These are phyloP conservation scores for Euthynnus affinis DNA, from an alignment of 2,797 vertebrate genomes.

Conservation along the genomic window DNA sequence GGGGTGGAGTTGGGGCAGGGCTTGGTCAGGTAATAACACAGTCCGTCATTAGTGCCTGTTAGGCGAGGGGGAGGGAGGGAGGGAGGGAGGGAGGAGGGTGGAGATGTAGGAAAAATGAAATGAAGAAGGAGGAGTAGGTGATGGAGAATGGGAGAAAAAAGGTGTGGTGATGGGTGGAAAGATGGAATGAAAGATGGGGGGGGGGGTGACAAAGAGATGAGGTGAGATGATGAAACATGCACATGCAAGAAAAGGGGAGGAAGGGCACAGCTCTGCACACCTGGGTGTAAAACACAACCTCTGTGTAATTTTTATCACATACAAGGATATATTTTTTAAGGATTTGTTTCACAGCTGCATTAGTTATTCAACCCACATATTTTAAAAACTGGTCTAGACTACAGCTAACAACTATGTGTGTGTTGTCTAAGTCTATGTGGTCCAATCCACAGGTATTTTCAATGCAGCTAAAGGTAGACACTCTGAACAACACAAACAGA, in stretches of 20 bases:
- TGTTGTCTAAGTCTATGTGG: constrained; percentile 27
- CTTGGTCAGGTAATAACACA: constrained; percentile 92
- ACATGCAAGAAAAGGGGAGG: constrained; percentile 72
- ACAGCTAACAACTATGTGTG: constrained; percentile 7
- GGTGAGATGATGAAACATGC: constrained; percentile 83
- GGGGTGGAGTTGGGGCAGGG: constrained; percentile 90
- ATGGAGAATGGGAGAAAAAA: constrained; percentile 22
- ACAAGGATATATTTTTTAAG: constrained; percentile 21
- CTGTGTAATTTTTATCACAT: constrained; percentile 15
- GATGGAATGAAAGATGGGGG: constrained; percentile 42
- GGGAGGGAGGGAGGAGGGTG: constrained; percentile 37
- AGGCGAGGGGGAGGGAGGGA: constrained; percentile 41
- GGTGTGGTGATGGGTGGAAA: constrained; percentile 46
- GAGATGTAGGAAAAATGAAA: constrained; percentile 15
- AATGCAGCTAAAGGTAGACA: constrained; percentile 18
- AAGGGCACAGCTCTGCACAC: constrained; percentile 57
- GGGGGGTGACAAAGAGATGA: constrained; percentile 70
- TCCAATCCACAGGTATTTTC: constrained; percentile 13
- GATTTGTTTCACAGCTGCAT: constrained; percentile 31
- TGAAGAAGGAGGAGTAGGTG: constrained; percentile 19
- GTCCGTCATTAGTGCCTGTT: constrained; percentile 92
- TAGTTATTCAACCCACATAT: constrained; percentile 26
- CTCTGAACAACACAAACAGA: constrained; percentile 26
- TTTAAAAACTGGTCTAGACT: constrained; percentile 33
- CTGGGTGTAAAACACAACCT: constrained; percentile 58